Conservation (phyloP, 2,797 vertebrate species). For the Synaphobranchus kaupii region DNA sequence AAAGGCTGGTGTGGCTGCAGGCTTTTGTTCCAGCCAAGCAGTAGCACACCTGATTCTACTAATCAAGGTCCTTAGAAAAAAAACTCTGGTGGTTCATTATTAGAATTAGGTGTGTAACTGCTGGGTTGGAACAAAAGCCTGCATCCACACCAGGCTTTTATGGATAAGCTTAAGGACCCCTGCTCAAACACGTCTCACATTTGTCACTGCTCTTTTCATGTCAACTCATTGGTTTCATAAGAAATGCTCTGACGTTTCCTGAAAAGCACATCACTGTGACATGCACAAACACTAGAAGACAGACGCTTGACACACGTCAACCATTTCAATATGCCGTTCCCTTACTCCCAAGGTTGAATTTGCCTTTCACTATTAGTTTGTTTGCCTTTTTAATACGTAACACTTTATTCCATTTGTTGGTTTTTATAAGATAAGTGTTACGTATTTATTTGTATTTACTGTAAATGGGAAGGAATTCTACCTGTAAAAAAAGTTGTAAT, state of each 20-base stretch:
- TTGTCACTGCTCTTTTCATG: neutral
- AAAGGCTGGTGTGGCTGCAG: no score
- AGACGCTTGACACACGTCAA: slow-evolving; percentile 20
- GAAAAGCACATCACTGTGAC: neutral
- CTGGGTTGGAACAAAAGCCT: no score
- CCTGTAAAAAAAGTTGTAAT: slow-evolving; percentile 54
- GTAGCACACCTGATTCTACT: no score
- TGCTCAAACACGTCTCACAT: neutral
- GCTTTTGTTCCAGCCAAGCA: no score
- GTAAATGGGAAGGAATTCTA: slow-evolving; percentile 52
- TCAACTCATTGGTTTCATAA: neutral
- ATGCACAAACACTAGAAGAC: neutral
- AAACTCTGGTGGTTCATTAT: no score
- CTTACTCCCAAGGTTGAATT: slow-evolving; percentile 39
- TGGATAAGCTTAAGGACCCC: no score
- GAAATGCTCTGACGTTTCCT: neutral
- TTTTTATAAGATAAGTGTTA: slow-evolving; percentile 39
- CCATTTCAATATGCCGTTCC: slow-evolving; percentile 42
- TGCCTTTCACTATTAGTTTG: slow-evolving; percentile 45
- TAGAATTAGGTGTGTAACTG: no score
- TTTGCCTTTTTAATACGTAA: slow-evolving; percentile 55
- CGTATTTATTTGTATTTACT: slow-evolving; percentile 58
- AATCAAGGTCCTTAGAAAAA: no score
- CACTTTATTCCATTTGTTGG: slow-evolving; percentile 27
- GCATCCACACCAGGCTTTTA: no score